These are phyloP conservation scores for Ahaetulla prasina DNA, from an alignment of 2,113 vertebrate genomes.

Conservation along the genomic window DNA sequence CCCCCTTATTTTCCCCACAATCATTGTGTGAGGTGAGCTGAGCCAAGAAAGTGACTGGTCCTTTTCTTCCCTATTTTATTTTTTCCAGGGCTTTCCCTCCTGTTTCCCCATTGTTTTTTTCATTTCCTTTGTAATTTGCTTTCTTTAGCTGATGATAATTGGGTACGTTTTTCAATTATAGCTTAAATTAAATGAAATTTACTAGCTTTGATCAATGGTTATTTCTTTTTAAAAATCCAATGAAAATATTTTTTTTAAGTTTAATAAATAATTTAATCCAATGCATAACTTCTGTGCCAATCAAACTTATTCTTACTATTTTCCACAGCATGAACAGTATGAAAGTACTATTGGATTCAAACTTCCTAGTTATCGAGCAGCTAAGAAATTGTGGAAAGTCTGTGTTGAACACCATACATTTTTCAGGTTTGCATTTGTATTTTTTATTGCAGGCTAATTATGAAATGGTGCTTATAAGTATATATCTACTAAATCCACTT, in stretches of 20 bases:
- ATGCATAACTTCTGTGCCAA: neutral
- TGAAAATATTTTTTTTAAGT: neutral
- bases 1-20: neutral
- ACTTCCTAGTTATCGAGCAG: conserved; percentile 91
- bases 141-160: neutral
- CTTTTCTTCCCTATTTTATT: neutral
- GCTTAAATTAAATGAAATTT: neutral
- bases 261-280: neutral
- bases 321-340: conserved; percentile 86
- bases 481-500: neutral
- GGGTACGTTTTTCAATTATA: neutral
- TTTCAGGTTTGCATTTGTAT: conserved; percentile 82
- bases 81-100: neutral
- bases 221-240: neutral
- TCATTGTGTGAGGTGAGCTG: neutral
- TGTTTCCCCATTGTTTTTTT: neutral
- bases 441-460: neutral
- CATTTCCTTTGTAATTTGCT: neutral
- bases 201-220: neutral
- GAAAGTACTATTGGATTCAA: conserved; percentile 98
- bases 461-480: neutral
- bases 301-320: neutral
- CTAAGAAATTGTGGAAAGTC: conserved; percentile 99
- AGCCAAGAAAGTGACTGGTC: neutral
- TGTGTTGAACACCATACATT: conserved; percentile 98